Percentiles rank a stretch among this genome's conserved stretches.
Evolutionary conservation across 2,888 invertebrate species (phyloP).

Genomic region (Ornithoptera alexandrae): DNA sequence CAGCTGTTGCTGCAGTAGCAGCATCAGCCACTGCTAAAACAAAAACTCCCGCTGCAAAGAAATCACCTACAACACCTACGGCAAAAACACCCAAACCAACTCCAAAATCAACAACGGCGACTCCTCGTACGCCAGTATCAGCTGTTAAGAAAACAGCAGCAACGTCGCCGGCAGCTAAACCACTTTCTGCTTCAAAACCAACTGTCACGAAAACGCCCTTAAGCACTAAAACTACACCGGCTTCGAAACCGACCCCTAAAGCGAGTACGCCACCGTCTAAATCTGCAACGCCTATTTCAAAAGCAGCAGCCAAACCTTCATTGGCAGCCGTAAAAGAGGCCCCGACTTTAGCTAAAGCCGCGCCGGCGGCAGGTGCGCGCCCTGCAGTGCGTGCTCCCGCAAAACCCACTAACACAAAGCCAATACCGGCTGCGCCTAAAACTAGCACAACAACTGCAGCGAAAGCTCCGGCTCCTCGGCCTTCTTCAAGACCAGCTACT

Average conservation of each 20-base stretch:
- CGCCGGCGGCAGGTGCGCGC: conserved; percentile 33
- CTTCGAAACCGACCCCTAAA: conserved; percentile 40
- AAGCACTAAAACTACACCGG: conserved; percentile 31
- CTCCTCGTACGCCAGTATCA: conserved; percentile 40
- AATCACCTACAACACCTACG: conserved; percentile 42
- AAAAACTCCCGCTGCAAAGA: conserved; percentile 41
- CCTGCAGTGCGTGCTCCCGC: conserved; percentile 33
- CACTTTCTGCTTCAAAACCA: conserved; percentile 35
- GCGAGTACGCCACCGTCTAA: conserved; percentile 44
- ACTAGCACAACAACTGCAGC: conserved; percentile 38
- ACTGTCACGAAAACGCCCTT: conserved; percentile 35
- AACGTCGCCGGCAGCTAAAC: conserved; percentile 33
- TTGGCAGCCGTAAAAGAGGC: conserved; percentile 34
- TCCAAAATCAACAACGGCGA: conserved; percentile 41
- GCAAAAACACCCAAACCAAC: conserved; percentile 48
- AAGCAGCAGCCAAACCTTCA: conserved; percentile 31
- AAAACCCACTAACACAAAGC: conserved; percentile 39
- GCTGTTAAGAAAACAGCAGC: conserved; percentile 44
- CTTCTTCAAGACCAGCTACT: conserved; percentile 37
- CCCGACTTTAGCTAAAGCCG: conserved; percentile 57
- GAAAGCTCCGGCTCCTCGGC: conserved; percentile 35
- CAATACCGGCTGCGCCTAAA: conserved; percentile 32
- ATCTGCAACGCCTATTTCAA: conserved; percentile 41
- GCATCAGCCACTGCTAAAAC: conserved; percentile 39
- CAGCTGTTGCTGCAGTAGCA: conserved; percentile 38